phyloP scores from a whole-genome alignment of 2,113 vertebrate species.

The Psettodes erumei region DNA sequence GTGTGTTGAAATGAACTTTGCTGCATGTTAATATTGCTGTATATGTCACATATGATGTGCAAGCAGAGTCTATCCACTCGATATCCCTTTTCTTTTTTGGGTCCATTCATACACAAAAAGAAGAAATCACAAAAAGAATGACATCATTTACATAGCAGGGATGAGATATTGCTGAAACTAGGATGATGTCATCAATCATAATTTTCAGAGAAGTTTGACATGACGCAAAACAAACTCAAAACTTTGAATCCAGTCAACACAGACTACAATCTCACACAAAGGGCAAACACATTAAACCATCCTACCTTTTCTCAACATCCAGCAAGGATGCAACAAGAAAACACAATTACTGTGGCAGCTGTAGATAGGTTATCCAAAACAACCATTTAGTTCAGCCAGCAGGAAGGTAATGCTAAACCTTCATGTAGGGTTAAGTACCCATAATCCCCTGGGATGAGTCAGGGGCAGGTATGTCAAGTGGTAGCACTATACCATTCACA shows the following conservation, averaged over 20 bases:
- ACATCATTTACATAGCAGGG: neutral
- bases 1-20: neutral
- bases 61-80: neutral
- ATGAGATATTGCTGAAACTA: neutral
- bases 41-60: neutral
- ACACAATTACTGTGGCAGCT: constrained; percentile 70
- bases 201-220: neutral
- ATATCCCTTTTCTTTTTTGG: neutral
- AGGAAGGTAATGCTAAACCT: constrained; percentile 32
- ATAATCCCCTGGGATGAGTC: constrained; percentile 62
- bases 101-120: neutral
- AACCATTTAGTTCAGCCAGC: constrained; percentile 8
- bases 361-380: constrained; percentile 27
- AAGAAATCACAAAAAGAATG: neutral
- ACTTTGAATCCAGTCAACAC: constrained; percentile 39
- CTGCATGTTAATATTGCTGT: neutral
- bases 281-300: constrained; percentile 37
- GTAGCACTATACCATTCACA: constrained; percentile 35
- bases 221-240: constrained; percentile 20
- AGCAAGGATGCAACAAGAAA: constrained; percentile 72
- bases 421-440: constrained; percentile 48
- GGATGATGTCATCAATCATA: neutral
- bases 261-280: constrained; percentile 22
- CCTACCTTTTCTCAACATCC: constrained; percentile 78
- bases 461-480: constrained; percentile 58